Conservation (phyloP, 2,113 vertebrate genomes). For the Thamnaconus septentrionalis region DNA sequence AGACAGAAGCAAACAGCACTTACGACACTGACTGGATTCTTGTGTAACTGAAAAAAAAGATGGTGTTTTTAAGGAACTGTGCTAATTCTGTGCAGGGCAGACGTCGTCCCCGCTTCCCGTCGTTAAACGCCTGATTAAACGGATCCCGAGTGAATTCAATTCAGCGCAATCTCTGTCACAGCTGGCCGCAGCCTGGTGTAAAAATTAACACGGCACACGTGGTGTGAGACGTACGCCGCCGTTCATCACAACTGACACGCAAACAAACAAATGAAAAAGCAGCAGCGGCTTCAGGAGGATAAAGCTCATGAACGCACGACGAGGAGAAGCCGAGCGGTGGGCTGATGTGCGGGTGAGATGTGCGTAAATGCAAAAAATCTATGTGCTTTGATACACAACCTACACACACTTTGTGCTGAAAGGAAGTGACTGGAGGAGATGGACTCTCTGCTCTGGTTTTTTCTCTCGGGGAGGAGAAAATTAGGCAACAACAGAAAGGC, state of each 20-base stretch:
- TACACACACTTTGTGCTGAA: conserved; percentile 3
- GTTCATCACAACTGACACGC: conserved; percentile 43
- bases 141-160: conserved; percentile 25
- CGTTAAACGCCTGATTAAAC: conserved; percentile 9
- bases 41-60: too few species aligned
- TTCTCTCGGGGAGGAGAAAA: background rate
- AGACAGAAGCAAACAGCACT: background rate
- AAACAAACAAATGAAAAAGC: conserved; percentile 17
- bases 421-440: background rate
- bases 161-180: conserved; percentile 39
- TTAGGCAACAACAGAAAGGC: conserved; percentile 16
- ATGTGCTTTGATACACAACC: conserved; percentile 4
- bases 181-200: conserved; percentile 6
- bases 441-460: too few species aligned
- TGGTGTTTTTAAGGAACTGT: background rate
- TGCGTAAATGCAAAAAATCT: background rate
- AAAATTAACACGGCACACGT: conserved; percentile 23
- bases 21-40: too few species aligned
- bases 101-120: background rate
- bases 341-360: too few species aligned
- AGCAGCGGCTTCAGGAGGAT: conserved; percentile 13
- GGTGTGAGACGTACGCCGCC: conserved; percentile 33
- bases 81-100: background rate
- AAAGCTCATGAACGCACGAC: background rate
- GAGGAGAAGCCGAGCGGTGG: background rate